Evolutionary conservation across 2,113 vertebrate genomes (phyloP).

Genomic region (Sinocyclocheilus anshuiensis): DNA sequence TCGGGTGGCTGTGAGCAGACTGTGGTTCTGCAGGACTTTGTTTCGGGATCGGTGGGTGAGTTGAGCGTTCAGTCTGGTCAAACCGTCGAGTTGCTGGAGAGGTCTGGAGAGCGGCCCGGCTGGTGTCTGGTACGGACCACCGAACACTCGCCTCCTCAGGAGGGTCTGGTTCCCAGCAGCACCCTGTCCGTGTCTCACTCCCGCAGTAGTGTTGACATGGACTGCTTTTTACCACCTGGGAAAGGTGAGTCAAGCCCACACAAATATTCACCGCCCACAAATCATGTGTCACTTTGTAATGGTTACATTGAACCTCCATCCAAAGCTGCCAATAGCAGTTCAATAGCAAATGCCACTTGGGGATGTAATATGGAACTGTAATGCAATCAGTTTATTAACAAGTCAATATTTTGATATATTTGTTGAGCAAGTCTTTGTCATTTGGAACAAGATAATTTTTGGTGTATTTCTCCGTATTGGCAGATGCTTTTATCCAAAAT

Average conservation of each 20-base stretch:
- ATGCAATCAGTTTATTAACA: background rate
- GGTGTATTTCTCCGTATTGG: background rate
- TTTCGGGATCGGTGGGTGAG: slow-evolving; percentile 81
- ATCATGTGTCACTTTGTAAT: background rate
- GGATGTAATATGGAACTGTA: background rate
- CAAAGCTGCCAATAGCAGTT: background rate
- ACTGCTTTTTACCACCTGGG: slow-evolving; percentile 88
- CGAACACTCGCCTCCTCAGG: slow-evolving; percentile 85
- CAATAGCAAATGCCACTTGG: background rate
- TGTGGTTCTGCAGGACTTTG: slow-evolving; percentile 92
- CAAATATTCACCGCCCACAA: background rate
- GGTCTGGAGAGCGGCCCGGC: slow-evolving; percentile 85
- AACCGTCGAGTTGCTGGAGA: slow-evolving; percentile 95
- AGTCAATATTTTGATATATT: background rate
- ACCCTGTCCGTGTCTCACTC: slow-evolving; percentile 93
- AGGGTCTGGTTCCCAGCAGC: slow-evolving; percentile 92
- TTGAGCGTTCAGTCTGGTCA: slow-evolving; percentile 93
- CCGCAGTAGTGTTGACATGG: slow-evolving; percentile 96
- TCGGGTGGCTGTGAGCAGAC: slow-evolving; percentile 96
- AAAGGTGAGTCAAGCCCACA: slow-evolving; percentile 78
- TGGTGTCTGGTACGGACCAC: slow-evolving; percentile 94
- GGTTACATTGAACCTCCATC: background rate
- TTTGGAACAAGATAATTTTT: background rate
- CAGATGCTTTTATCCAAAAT: background rate
- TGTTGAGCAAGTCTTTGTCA: background rate